Conservation (phyloP, 92 coral and sea anemone species). For the Isaurus tuberculatus region DNA sequence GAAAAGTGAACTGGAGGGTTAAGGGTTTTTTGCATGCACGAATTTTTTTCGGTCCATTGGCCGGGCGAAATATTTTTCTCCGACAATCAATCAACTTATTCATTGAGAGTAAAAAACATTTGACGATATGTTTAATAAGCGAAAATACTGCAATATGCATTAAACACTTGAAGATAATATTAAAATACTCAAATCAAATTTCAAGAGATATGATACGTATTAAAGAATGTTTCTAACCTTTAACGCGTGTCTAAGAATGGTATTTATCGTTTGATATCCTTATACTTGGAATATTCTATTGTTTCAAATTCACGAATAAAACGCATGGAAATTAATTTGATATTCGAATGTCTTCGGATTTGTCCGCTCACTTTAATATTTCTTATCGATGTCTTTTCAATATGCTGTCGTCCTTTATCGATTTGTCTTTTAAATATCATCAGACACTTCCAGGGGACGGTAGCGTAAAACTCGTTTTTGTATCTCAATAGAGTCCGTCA, state of each 20-base stretch:
- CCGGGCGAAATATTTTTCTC: too few species aligned
- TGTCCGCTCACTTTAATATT: background rate
- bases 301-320: background rate
- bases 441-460: slow-evolving; percentile 28
- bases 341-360: background rate
- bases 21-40: too few species aligned
- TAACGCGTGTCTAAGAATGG: background rate
- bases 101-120: too few species aligned
- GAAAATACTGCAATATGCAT: too few species aligned
- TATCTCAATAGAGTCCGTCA: background rate
- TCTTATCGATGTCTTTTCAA: background rate
- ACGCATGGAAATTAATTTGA: background rate
- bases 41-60: too few species aligned
- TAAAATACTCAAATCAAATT: background rate
- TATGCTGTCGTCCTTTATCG: slow-evolving; percentile 3
- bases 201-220: slow-evolving; percentile 1
- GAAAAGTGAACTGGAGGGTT: too few species aligned
- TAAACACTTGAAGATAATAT: too few species aligned
- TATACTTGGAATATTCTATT: background rate
- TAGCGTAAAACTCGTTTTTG: background rate
- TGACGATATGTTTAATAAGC: too few species aligned
- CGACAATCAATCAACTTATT: too few species aligned
- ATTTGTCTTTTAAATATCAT: slow-evolving; percentile 34
- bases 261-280: too few species aligned
- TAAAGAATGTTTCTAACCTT: background rate